Evolutionary conservation across 2,113 vertebrate genomes (phyloP).

Genomic region (Heliornis fulica): DNA sequence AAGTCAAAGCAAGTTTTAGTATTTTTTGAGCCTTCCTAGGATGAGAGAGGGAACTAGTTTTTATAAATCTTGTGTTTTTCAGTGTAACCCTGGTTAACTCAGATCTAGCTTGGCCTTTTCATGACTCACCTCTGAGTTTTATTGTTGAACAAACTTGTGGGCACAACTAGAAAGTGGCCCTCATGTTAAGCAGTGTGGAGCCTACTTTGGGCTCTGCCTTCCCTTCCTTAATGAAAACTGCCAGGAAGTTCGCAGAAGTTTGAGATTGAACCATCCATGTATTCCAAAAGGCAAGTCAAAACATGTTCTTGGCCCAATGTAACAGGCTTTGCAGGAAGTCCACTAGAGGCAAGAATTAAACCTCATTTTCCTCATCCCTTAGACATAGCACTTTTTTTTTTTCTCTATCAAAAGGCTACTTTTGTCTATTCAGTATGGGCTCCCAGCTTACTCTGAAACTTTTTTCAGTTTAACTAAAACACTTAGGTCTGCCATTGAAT

Average conservation of each 20-base stretch:
- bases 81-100: neutral
- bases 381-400: neutral
- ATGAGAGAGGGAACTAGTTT: neutral
- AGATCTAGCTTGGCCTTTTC: neutral
- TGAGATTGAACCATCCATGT: neutral
- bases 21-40: neutral
- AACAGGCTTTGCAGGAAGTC: neutral
- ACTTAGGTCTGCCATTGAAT: neutral
- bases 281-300: constrained; percentile 7
- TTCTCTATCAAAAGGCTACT: neutral
- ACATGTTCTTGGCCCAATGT: neutral
- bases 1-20: neutral
- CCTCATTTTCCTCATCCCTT: neutral
- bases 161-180: neutral
- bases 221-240: neutral
- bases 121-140: neutral
- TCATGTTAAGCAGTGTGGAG: neutral
- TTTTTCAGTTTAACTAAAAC: constrained; percentile 44
- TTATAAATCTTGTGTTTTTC: neutral
- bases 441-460: neutral
- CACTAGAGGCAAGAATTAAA: neutral
- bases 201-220: neutral
- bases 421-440: neutral
- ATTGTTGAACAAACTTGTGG: neutral
- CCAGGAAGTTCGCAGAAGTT: neutral